Conservation (phyloP, 2,888 invertebrate species). For the Carabus problematicus region DNA sequence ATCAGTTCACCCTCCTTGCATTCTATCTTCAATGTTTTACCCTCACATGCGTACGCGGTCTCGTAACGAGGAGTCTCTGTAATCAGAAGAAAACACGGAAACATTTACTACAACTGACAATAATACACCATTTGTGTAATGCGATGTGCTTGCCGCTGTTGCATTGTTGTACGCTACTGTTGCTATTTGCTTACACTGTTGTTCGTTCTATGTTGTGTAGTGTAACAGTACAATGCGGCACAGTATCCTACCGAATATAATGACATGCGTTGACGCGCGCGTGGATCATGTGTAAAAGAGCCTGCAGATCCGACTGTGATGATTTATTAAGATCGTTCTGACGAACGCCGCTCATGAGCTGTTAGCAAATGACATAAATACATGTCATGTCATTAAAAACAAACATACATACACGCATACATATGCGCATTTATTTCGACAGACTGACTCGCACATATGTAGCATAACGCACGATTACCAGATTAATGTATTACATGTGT, state of each 20-base stretch:
- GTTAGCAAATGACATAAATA: no score
- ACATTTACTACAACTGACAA: background rate
- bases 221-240: background rate
- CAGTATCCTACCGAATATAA: background rate
- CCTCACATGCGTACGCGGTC: constrained; percentile 94
- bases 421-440: no score
- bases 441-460: no score
- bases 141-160: background rate
- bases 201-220: background rate
- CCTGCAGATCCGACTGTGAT: no score
- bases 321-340: no score
- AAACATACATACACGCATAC: no score
- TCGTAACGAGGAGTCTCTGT: constrained; percentile 82
- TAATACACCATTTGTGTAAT: background rate
- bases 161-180: background rate
- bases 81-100: constrained; percentile 51
- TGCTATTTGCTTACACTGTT: background rate
- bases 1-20: constrained; percentile 90
- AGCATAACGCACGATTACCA: no score
- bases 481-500: no score
- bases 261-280: background rate
- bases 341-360: no score
- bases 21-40: constrained; percentile 86
- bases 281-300: no score
- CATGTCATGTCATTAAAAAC: no score